A percentile compares a stretch with the other conserved stretches of the same genome.
These are phyloP conservation scores for Pantherophis guttatus DNA, from an alignment of 2,113 vertebrate genomes.

Conservation along the genomic window DNA sequence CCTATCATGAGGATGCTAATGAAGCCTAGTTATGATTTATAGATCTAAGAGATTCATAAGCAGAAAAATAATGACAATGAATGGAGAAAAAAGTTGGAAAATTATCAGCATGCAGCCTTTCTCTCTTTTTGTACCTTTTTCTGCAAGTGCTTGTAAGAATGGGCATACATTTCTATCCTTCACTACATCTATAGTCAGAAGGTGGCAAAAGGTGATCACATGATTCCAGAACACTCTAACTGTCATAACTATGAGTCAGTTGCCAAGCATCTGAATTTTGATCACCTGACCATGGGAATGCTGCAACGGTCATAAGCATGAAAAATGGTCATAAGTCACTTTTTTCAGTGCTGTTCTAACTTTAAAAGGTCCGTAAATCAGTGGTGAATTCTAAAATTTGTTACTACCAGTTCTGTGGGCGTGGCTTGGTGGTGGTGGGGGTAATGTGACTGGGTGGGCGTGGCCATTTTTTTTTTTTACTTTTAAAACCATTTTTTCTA, in stretches of 20 bases:
- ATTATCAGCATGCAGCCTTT: neutral
- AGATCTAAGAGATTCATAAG: constrained; percentile 31
- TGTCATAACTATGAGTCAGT: neutral
- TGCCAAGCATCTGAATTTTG: neutral
- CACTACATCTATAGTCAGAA: neutral
- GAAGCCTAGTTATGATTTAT: constrained; percentile 25
- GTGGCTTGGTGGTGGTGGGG: too few relatives aligned
- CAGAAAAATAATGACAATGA: neutral
- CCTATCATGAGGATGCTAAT: constrained; percentile 22
- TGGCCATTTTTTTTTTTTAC: too few relatives aligned
- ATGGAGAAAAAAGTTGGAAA: constrained; percentile 13
- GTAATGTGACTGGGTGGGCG: too few relatives aligned
- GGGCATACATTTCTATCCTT: neutral
- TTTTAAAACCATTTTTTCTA: too few relatives aligned
- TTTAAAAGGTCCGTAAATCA: neutral
- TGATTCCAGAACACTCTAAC: neutral
- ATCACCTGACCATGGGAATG: neutral
- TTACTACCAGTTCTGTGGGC: too few relatives aligned
- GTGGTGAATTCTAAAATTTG: too few relatives aligned
- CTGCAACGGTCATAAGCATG: too few relatives aligned
- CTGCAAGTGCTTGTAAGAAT: neutral
- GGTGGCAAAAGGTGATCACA: neutral
- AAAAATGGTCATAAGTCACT: neutral
- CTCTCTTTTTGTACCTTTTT: neutral
- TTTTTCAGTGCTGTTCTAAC: neutral